These are phyloP conservation scores for Gortyna flavago DNA, from an alignment of 2,888 invertebrate species.

Conservation along the genomic window DNA sequence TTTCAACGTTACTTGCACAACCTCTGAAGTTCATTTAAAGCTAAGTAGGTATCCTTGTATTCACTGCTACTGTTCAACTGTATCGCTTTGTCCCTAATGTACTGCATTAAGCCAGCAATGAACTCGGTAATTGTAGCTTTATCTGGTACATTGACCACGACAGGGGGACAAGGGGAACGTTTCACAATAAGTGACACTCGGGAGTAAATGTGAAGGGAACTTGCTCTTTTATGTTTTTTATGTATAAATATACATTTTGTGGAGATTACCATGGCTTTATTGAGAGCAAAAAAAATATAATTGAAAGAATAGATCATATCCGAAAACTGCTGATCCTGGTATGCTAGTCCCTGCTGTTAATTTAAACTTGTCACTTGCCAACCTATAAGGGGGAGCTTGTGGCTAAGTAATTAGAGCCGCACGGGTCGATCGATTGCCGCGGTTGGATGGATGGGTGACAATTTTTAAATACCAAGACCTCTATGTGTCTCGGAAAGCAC, in stretches of 20 bases:
- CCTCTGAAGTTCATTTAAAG: conserved; percentile 7
- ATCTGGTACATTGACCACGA: conserved; percentile 36
- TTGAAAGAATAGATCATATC: background rate
- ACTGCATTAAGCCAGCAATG: conserved; percentile 44
- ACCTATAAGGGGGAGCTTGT: too few relatives aligned
- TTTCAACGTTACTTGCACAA: conserved; percentile 1
- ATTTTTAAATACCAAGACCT: too few relatives aligned
- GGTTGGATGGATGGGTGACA: too few relatives aligned
- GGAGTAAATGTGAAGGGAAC: conserved; percentile 16
- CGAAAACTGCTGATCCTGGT: background rate
- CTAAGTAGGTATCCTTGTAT: conserved; percentile 7
- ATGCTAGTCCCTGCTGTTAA: too few relatives aligned
- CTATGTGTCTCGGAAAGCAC: too few relatives aligned
- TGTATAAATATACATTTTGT: conserved; percentile 13
- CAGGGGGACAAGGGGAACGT: background rate
- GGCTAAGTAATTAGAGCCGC: too few relatives aligned
- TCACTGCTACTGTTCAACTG: conserved; percentile 5
- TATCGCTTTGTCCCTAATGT: conserved; percentile 41
- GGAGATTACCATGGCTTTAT: background rate
- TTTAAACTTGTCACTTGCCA: background rate
- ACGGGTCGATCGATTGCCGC: too few relatives aligned
- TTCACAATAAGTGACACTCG: conserved; percentile 17
- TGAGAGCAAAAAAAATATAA: background rate
- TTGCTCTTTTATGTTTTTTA: background rate
- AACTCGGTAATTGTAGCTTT: conserved; percentile 43